phyloP scores from a whole-genome alignment of 2,888 invertebrate species.

The Drosophila phalerata region DNA sequence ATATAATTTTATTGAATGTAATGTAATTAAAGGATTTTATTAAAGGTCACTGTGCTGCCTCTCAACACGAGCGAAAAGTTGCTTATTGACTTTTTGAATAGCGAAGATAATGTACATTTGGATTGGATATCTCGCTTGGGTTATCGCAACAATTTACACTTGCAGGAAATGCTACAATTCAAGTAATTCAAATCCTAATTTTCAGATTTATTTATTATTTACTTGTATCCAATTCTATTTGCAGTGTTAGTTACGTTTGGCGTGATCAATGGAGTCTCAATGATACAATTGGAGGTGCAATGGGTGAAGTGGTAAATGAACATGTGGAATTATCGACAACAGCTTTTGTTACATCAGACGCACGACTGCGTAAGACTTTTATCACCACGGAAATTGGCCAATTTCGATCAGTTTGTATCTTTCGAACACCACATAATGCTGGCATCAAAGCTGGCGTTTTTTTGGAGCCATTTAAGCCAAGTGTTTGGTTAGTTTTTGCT shows the following conservation, averaged over 20 bases:
- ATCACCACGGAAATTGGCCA: slow-evolving; percentile 56
- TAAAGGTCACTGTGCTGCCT: slow-evolving; percentile 64
- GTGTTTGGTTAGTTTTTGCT: slow-evolving; percentile 87
- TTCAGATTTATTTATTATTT: background rate
- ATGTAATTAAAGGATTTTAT: background rate
- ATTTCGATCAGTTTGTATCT: slow-evolving; percentile 86
- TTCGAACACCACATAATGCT: slow-evolving; percentile 87
- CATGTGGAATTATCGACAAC: slow-evolving; percentile 70
- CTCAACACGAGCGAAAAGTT: slow-evolving; percentile 56
- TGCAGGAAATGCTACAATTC: slow-evolving; percentile 74
- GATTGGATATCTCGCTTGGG: slow-evolving; percentile 77
- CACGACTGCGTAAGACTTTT: slow-evolving; percentile 60
- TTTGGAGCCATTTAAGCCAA: slow-evolving; percentile 87
- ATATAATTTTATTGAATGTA: background rate
- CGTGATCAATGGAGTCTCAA: slow-evolving; percentile 71
- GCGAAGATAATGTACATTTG: slow-evolving; percentile 61
- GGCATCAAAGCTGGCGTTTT: slow-evolving; percentile 87
- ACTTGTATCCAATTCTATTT: background rate
- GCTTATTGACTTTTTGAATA: slow-evolving; percentile 62
- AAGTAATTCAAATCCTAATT: slow-evolving; percentile 60
- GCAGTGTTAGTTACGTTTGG: slow-evolving; percentile 64
- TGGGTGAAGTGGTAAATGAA: slow-evolving; percentile 74
- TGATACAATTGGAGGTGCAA: slow-evolving; percentile 75
- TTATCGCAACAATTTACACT: slow-evolving; percentile 56
- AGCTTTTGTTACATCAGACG: slow-evolving; percentile 54